Evolutionary conservation across 92 coral and sea anemone species (phyloP).

Genomic region (Anthopleura xanthogrammica): DNA sequence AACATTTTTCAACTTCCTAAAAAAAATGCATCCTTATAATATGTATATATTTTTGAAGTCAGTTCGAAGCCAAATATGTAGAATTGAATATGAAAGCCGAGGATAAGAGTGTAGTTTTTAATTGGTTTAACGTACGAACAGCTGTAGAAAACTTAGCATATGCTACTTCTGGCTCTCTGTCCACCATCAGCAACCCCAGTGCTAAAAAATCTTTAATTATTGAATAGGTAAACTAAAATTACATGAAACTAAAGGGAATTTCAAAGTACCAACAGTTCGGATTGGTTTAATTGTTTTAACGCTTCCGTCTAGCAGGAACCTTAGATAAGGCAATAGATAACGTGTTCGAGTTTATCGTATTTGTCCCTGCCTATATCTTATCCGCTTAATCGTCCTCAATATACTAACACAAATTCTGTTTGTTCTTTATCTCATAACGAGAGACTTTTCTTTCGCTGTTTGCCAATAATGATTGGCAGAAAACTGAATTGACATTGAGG

Average conservation of each 20-base stretch:
- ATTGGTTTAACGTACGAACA: not conserved
- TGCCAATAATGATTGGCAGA: conserved; percentile 3
- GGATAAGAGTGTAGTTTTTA: not conserved
- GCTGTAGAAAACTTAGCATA: not conserved
- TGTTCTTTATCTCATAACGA: not conserved
- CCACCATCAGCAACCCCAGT: not conserved
- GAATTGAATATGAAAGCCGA: too few species aligned
- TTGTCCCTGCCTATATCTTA: not conserved
- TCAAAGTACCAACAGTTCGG: not conserved
- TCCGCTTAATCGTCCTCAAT: not conserved
- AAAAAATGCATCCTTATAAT: too few species aligned
- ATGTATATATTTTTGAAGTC: too few species aligned
- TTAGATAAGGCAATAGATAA: not conserved
- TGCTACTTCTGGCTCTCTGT: not conserved
- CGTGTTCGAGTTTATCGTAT: not conserved
- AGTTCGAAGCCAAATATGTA: too few species aligned
- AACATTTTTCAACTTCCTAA: too few species aligned
- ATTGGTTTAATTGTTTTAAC: not conserved
- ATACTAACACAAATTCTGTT: not conserved
- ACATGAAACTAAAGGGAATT: not conserved
- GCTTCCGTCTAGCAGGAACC: not conserved
- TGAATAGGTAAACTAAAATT: not conserved
- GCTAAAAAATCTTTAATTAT: not conserved
- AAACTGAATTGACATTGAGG: not conserved
- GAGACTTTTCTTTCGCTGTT: not conserved